Percentiles rank a stretch among this genome's conserved stretches.
phyloP scores from a whole-genome alignment of 2,113 vertebrate species.

The Falco punctatus region DNA sequence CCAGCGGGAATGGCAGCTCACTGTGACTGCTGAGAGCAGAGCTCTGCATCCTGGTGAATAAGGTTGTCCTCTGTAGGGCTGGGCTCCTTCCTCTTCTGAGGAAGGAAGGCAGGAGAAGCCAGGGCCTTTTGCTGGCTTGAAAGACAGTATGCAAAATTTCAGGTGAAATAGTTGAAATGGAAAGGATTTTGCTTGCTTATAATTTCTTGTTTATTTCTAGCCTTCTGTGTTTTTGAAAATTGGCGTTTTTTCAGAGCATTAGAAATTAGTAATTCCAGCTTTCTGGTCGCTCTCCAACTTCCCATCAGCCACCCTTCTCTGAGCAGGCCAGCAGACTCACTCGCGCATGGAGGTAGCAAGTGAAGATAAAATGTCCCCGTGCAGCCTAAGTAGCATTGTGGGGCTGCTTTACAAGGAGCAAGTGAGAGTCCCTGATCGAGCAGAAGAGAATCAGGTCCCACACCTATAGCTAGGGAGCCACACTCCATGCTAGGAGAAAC shows the following conservation, averaged over 20 bases:
- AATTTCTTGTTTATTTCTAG: neutral
- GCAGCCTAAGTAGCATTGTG: neutral
- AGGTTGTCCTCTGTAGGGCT: neutral
- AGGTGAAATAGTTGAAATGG: neutral
- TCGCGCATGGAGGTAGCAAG: neutral
- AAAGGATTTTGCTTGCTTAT: neutral
- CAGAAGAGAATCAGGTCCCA: neutral
- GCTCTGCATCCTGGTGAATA: fast-evolving
- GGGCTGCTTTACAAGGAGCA: neutral
- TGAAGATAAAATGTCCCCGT: neutral
- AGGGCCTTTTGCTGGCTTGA: neutral
- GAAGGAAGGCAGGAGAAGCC: neutral
- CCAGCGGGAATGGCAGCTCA: neutral
- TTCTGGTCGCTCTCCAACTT: neutral
- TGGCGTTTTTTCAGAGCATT: neutral
- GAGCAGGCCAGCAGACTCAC: neutral
- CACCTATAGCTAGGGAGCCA: neutral
- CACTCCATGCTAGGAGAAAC: neutral
- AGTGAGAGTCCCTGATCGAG: neutral
- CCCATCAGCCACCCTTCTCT: neutral
- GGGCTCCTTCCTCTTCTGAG: neutral
- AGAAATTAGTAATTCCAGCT: neutral
- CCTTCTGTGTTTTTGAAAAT: neutral
- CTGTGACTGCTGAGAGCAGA: neutral
- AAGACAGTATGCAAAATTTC: neutral